Evolutionary conservation across 2,113 vertebrate genomes (phyloP), one percentile per base, ranked within the genome.

Genomic region (Myiagra hebetior): DNA sequence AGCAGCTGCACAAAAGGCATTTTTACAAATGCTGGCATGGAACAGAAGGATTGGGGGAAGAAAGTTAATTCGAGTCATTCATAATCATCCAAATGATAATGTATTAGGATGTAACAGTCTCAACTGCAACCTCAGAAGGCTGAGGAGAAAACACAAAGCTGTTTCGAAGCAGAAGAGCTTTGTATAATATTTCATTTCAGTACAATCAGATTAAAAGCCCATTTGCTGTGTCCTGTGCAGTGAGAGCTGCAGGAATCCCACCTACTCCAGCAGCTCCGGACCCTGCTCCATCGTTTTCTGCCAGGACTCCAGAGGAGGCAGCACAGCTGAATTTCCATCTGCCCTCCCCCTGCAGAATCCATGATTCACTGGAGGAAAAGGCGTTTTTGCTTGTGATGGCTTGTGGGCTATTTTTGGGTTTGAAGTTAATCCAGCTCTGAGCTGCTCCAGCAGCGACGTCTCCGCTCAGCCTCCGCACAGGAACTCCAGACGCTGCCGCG

Each of bases 381-480:
- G 74, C 23, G 0, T 27, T 84, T 86, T 72, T 19, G 63, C 82
- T 68, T 64, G 83, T 75, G 89, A 77, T 86, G 79, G 87, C 74
- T 89, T 20, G 53, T 72, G 95, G 67, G 70, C 77, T 96, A 93
- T 97, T 97, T 97, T 97, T 95, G 92, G 53, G 60, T 63, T 79
- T 80, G 93, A 95, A 95, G 95, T 74, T 94, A 91, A 94, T 95
- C 94, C 94, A 97, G 85, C 86, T 83, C 88, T 44, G 59, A 94
- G 85, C 93, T 67, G 85, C 95, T 95, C 77, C 50, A 62, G 53
- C 82, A 87, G 68, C 7, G 4, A 13, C 1, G 44, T 73, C 82
- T 47, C 44, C 16, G 20, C 73, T 57, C 70, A 86, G 80, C 65
- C 85, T 64, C 89, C 7, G 2, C 89, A 30, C 63, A 53, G 85